Percentiles rank a stretch among this genome's conserved stretches.
phyloP scores from a whole-genome alignment of 2,888 invertebrate species.

The Disparrhopalites patrizii region DNA sequence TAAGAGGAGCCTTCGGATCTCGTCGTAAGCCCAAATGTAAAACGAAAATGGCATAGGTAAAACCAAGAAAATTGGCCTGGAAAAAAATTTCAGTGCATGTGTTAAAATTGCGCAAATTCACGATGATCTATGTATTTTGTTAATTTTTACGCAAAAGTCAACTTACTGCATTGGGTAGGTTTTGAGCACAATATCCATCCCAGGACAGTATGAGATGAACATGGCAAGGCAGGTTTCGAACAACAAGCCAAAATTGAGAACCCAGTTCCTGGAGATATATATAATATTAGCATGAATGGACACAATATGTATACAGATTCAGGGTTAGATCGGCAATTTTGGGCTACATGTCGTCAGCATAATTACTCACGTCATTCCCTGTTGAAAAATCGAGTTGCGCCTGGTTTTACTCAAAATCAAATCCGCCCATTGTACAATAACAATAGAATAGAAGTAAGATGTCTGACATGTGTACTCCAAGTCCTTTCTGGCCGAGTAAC shows the following conservation, averaged over 20 bases:
- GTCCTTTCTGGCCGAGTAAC: slow-evolving; percentile 33
- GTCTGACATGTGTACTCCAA: slow-evolving; percentile 96
- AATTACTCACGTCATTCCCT: slow-evolving; percentile 76
- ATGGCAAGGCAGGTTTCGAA: slow-evolving; percentile 56
- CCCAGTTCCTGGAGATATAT: slow-evolving; percentile 55
- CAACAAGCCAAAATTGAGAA: slow-evolving; percentile 61
- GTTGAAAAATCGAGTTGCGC: slow-evolving; percentile 90
- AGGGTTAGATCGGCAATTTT: background rate
- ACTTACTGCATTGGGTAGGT: slow-evolving; percentile 42
- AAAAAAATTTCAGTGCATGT: background rate
- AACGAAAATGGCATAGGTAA: slow-evolving; percentile 58
- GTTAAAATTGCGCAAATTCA: background rate
- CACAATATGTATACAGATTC: background rate
- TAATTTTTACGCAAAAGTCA: background rate
- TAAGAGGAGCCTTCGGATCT: slow-evolving; percentile 55
- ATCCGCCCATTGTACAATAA: slow-evolving; percentile 97
- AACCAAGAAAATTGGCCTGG: slow-evolving; percentile 58
- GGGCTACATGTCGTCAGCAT: background rate
- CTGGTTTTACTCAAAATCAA: slow-evolving; percentile 97
- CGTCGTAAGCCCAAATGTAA: slow-evolving; percentile 58
- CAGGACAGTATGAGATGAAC: slow-evolving; percentile 54
- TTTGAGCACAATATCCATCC: slow-evolving; percentile 53
- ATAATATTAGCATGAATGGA: background rate
- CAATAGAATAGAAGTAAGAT: slow-evolving; percentile 96
- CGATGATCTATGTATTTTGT: background rate